A percentile compares a stretch with the other conserved stretches of the same genome.
These are phyloP conservation scores for Tetranychus piercei DNA, from an alignment of 2,888 invertebrate species.

Conservation along the genomic window DNA sequence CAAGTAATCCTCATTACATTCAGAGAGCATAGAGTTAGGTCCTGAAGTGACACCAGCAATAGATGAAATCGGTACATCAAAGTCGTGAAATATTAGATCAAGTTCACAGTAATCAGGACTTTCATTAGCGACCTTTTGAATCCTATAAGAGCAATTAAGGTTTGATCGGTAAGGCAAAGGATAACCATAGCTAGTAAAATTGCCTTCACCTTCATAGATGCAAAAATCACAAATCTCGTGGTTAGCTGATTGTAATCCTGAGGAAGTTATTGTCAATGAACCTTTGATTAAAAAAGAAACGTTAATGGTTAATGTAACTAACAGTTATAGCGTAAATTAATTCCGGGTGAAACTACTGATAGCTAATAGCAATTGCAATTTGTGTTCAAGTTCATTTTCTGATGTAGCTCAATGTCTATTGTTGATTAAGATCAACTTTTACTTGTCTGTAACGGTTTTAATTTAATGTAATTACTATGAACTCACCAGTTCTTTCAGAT, in stretches of 20 bases:
- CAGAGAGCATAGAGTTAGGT: neutral
- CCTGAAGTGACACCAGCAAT: neutral
- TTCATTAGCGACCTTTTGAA: conserved; percentile 22
- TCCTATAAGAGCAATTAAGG: conserved; percentile 26
- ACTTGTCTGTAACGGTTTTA: no score
- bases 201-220: conserved; percentile 24
- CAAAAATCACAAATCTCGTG: conserved; percentile 25
- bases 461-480: no score
- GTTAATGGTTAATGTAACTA: no score
- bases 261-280: neutral
- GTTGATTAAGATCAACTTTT: no score
- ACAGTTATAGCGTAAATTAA: no score
- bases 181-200: conserved; percentile 26
- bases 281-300: neutral
- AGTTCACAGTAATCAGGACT: conserved; percentile 24
- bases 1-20: conserved; percentile 25
- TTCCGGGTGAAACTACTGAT: no score
- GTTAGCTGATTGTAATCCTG: neutral
- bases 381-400: no score
- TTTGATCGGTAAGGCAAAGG: conserved; percentile 24
- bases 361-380: no score
- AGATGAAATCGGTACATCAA: conserved; percentile 22
- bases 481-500: no score
- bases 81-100: conserved; percentile 26
- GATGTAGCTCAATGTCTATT: no score